Percentiles rank a stretch among this genome's conserved stretches.
phyloP scores from a whole-genome alignment of 2,113 vertebrate species.

The Pedetes capensis region DNA sequence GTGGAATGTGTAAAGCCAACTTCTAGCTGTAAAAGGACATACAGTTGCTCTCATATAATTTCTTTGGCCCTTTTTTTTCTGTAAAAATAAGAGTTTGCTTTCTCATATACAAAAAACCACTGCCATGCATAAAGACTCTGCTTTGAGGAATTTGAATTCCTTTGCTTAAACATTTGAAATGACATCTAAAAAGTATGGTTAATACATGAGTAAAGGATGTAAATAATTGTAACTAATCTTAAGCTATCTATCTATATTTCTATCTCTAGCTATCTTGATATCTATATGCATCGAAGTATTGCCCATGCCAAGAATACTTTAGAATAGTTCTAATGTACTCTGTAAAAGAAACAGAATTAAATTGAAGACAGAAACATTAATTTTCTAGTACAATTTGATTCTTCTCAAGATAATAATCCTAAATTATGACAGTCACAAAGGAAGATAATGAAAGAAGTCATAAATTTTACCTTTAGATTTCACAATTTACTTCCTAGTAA shows the following conservation, averaged over 20 bases:
- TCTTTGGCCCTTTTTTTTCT: slow-evolving; percentile 50
- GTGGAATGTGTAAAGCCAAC: slow-evolving; percentile 81
- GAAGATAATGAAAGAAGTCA: slow-evolving; percentile 27
- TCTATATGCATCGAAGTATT: not conserved
- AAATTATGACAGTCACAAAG: slow-evolving; percentile 43
- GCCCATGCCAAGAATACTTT: not conserved
- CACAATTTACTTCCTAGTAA: slow-evolving; percentile 17
- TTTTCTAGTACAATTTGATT: slow-evolving; percentile 46
- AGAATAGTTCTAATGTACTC: slow-evolving; percentile 4
- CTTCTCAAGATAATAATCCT: slow-evolving; percentile 59
- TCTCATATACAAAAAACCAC: slow-evolving; percentile 27
- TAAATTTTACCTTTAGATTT: slow-evolving; percentile 51
- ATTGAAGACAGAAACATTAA: slow-evolving; percentile 51
- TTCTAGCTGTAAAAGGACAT: slow-evolving; percentile 79
- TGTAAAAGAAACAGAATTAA: slow-evolving; percentile 45
- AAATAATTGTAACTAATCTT: slow-evolving; percentile 12
- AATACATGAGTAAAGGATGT: not conserved
- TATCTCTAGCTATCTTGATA: too few species aligned
- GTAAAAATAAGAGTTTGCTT: slow-evolving; percentile 46
- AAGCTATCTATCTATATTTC: too few species aligned
- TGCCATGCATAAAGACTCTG: not conserved
- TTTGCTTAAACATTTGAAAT: slow-evolving; percentile 50
- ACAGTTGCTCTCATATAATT: slow-evolving; percentile 77
- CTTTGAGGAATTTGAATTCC: not conserved
- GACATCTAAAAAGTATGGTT: slow-evolving; percentile 33